Evolutionary conservation across 2,113 vertebrate species (phyloP), one percentile per base, ranked within the genome.

Genomic region (Fulica atra): DNA sequence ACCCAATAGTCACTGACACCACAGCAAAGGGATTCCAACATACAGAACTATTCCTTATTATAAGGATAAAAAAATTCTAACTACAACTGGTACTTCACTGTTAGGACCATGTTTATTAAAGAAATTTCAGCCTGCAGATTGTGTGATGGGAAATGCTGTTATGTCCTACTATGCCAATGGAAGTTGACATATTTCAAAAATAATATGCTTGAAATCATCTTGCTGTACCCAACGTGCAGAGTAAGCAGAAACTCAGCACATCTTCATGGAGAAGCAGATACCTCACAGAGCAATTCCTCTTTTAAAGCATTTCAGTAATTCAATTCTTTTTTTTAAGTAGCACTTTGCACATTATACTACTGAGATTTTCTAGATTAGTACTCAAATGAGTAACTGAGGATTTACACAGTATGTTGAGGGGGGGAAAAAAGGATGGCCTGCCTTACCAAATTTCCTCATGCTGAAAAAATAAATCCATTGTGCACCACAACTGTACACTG

Each of bases 171-270:
- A 33, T 9, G n/a, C 59, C 69, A 71, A n/a, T n/a, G n/a, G 29
- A 50, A 97, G 81, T 17, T 83, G 87, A 81, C 92, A 40, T 5
- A 54, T 91, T 93, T 91, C 74, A 92, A 91, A 96, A 97, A 65
- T 40, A 92, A 92, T 56, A 72, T 33, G 42, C 40, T 88, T 77
- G 8, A 71, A 94, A 78, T 66, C 59, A 50, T 85, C 72, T 80
- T 72, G 50, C 72, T 69, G 61, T 42, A 53, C 19, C 44, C 50
- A 86, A 82, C 36, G 78, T 13, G 25, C 78, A 71, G 54, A 91
- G 59, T 21, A 23, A 74, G 68, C 90, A 81, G 64, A 81, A 93
- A 95, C 8, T 56, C 48, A 69, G 72, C 76, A 65, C 63, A 18
- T 46, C 53, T 80, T 87, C 51, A 5, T 17, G 40, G 53, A 86